Conservation (phyloP, 2,113 vertebrate genomes). For the Nettapus auritus region DNA sequence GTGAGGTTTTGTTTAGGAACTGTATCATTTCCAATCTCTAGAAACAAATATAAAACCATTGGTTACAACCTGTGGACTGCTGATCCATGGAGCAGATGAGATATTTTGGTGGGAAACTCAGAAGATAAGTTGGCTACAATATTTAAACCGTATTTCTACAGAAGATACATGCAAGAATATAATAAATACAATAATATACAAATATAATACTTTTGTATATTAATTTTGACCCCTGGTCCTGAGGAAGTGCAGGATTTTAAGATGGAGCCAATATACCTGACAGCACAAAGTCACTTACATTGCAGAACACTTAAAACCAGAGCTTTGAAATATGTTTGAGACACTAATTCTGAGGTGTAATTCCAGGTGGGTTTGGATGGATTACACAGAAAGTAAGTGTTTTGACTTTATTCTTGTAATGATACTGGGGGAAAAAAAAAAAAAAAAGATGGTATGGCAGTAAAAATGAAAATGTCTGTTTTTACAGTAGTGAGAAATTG, state of each 20-base stretch:
- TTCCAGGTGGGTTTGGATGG: neutral
- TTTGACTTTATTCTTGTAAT: neutral
- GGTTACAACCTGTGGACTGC: neutral
- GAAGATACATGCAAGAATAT: neutral
- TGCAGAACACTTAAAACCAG: neutral
- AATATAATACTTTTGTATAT: neutral
- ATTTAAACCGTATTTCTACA: neutral
- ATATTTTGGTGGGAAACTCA: neutral
- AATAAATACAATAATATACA: neutral
- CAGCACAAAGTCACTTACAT: neutral
- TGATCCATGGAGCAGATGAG: neutral
- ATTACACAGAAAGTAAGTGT: neutral
- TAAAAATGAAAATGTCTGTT: neutral
- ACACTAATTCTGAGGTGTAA: neutral
- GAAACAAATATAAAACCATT: neutral
- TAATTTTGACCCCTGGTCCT: neutral
- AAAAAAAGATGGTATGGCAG: neutral
- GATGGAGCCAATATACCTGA: neutral
- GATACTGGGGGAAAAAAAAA: neutral
- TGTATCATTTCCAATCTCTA: conserved; percentile 16
- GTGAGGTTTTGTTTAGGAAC: neutral
- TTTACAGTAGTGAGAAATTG: neutral
- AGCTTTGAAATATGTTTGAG: neutral
- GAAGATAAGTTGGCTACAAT: neutral
- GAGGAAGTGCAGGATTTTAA: neutral